A percentile compares a stretch with the other conserved stretches of the same genome.
These are phyloP conservation scores for Anabacerthia variegaticeps DNA, from an alignment of 2,797 vertebrate genomes.

Conservation along the genomic window DNA sequence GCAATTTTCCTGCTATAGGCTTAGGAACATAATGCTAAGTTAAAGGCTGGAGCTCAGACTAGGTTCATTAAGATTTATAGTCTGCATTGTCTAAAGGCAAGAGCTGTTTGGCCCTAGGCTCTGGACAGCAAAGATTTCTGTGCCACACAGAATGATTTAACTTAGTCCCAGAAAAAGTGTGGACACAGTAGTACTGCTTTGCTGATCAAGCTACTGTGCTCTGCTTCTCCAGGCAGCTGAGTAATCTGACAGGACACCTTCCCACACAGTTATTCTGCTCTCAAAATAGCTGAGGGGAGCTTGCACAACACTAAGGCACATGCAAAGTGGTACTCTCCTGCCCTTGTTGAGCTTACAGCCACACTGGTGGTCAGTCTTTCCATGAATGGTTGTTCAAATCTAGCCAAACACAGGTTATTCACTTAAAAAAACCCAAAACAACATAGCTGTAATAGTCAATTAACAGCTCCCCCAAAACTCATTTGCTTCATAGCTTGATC, in stretches of 20 bases:
- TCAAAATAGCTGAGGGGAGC: constrained; percentile 5
- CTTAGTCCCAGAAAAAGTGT: background rate
- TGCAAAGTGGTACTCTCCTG: background rate
- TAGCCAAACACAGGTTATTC: background rate
- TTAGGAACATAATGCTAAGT: background rate
- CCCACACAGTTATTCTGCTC: background rate
- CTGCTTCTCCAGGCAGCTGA: background rate
- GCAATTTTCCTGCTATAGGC: background rate
- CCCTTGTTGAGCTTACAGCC: background rate
- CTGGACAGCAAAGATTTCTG: background rate
- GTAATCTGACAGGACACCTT: background rate
- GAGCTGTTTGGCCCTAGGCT: background rate
- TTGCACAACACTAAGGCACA: background rate
- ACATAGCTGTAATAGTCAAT: background rate
- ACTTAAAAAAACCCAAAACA: background rate
- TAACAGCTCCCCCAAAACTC: background rate
- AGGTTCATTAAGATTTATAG: constrained; percentile 13
- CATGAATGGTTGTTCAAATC: background rate
- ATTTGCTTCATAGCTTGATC: constrained; percentile 2
- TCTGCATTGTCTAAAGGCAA: background rate
- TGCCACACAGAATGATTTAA: background rate
- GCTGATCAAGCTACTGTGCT: background rate
- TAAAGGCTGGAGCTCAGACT: background rate
- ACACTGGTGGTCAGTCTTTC: background rate
- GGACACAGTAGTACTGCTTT: background rate